phyloP scores from a whole-genome alignment of 1,140 invertebrate species.

The Sycophaga agraensis region DNA sequence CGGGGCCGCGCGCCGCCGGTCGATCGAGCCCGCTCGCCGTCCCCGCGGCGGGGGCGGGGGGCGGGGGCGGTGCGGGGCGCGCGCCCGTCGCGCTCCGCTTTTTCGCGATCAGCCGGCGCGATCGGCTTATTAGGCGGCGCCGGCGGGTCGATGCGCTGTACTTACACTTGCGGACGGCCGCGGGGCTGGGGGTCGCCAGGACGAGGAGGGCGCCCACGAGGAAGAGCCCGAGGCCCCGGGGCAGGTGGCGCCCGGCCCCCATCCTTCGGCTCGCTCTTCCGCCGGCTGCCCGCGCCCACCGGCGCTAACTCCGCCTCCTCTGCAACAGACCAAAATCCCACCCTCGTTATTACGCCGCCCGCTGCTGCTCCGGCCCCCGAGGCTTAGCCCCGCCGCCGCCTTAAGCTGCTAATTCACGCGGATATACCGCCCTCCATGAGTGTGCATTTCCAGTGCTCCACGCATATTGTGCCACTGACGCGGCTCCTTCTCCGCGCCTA shows the following conservation, averaged over 20 bases:
- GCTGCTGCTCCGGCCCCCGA: constrained; percentile 37
- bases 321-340: too few relatives aligned
- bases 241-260: too few relatives aligned
- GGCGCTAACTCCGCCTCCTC: neutral
- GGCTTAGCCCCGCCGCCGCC: neutral
- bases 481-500: too few relatives aligned
- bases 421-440: too few relatives aligned
- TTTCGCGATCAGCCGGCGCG: neutral
- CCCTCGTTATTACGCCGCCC: too few relatives aligned
- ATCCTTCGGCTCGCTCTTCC: constrained; percentile 49
- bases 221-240: constrained; percentile 42
- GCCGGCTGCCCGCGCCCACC: constrained; percentile 28
- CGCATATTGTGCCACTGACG: too few relatives aligned
- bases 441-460: too few relatives aligned
- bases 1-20: too few relatives aligned
- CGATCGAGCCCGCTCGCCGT: too few relatives aligned
- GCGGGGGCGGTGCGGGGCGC: neutral
- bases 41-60: neutral
- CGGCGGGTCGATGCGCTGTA: neutral
- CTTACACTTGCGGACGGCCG: constrained; percentile 53
- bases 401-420: too few relatives aligned
- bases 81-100: constrained; percentile 12
- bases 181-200: constrained; percentile 52
- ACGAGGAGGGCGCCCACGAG: constrained; percentile 44
- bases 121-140: neutral